Evolutionary conservation across 2,888 invertebrate species (phyloP).

Genomic region (Cephus pulcher): DNA sequence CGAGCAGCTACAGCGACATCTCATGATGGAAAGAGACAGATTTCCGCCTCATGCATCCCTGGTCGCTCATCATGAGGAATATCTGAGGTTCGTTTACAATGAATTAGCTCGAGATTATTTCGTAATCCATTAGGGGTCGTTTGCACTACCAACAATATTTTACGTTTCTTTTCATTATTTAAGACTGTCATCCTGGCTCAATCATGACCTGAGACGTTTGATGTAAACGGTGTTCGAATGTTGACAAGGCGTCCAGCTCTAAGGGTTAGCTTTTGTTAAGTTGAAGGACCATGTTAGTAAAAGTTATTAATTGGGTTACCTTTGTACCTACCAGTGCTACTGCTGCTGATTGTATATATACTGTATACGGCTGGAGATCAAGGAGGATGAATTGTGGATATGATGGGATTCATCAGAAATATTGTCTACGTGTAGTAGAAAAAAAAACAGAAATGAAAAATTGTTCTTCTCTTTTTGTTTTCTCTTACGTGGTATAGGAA

Average conservation of each 20-base stretch:
- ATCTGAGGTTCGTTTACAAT: constrained; percentile 69
- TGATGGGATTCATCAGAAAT: not conserved
- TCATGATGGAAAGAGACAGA: constrained; percentile 85
- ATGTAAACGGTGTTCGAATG: not conserved
- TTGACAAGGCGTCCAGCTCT: not conserved
- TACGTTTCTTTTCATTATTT: not conserved
- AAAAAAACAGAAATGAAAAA: not conserved
- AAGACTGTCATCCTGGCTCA: not conserved
- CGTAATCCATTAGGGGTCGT: not conserved
- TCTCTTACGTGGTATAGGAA: not conserved
- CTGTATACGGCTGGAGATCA: not conserved
- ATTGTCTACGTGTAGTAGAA: not conserved
- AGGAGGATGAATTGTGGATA: not conserved
- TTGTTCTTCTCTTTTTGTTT: not conserved
- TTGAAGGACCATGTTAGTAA: not conserved
- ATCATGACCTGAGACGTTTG: not conserved
- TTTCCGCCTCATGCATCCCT: constrained; percentile 73
- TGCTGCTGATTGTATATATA: not conserved
- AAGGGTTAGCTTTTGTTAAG: not conserved
- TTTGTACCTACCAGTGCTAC: not conserved
- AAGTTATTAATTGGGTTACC: not conserved
- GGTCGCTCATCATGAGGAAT: constrained; percentile 77
- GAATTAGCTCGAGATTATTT: not conserved
- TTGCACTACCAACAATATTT: not conserved
- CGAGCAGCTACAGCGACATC: constrained; percentile 87